These are phyloP conservation scores for Machimus atricapillus DNA, from an alignment of 2,888 invertebrate species.

Conservation along the genomic window DNA sequence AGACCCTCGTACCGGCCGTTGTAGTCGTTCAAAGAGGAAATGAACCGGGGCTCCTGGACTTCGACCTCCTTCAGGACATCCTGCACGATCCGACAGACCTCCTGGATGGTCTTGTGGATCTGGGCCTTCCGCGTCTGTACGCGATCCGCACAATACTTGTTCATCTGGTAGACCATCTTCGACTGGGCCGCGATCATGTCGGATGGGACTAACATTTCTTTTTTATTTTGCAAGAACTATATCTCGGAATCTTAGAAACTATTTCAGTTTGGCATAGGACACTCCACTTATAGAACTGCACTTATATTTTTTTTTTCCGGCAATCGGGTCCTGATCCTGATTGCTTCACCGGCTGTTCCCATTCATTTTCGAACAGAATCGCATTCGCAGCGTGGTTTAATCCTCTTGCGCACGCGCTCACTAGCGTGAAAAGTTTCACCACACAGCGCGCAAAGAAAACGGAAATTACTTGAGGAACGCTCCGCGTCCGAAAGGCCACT, in stretches of 20 bases:
- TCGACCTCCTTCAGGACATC: conserved; percentile 96
- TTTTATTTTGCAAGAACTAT: conserved; percentile 51
- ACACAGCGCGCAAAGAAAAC: too few relatives aligned
- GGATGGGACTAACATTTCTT: conserved; percentile 89
- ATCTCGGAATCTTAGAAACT: neutral
- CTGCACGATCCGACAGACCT: conserved; percentile 91
- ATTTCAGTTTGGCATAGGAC: neutral
- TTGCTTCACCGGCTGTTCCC: neutral
- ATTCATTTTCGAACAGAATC: neutral
- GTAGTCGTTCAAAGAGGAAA: conserved; percentile 88
- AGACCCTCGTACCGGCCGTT: conserved; percentile 92
- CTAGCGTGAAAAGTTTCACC: neutral
- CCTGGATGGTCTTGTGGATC: conserved; percentile 87
- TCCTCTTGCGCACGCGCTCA: conserved; percentile 8
- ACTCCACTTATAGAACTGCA: neutral
- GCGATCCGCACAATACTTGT: conserved; percentile 91
- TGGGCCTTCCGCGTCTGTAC: conserved; percentile 86
- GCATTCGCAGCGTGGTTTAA: neutral
- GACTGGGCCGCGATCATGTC: conserved; percentile 96
- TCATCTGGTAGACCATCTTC: conserved; percentile 94
- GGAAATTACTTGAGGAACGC: conserved; percentile 8
- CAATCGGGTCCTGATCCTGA: neutral
- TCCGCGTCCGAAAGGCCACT: conserved; percentile 47
- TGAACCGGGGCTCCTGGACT: conserved; percentile 93
- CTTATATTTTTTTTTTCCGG: neutral